phyloP scores from a whole-genome alignment of 1,140 invertebrate species.

The Leucophenga varia region DNA sequence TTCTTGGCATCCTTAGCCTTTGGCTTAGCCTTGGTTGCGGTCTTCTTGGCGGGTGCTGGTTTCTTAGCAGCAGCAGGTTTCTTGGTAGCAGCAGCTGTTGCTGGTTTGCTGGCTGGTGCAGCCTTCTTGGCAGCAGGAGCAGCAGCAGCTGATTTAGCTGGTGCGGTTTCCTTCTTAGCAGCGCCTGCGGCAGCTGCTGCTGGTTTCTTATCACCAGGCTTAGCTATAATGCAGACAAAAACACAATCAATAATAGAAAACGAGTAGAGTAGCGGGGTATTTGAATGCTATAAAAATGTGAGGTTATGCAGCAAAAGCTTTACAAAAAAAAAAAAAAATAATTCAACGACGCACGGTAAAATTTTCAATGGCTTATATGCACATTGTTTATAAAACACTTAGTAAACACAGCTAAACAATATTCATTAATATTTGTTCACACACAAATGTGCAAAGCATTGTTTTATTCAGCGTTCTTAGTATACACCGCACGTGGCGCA shows the following conservation, averaged over 20 bases:
- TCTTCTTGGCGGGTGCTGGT: conserved; percentile 54
- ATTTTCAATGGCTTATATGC: too few species aligned
- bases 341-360: too few species aligned
- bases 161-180: conserved; percentile 40
- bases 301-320: too few species aligned
- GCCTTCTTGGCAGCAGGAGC: conserved; percentile 56
- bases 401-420: background rate
- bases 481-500: conserved; percentile 40
- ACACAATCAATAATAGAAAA: background rate
- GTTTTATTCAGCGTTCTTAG: conserved; percentile 5
- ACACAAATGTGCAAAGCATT: background rate
- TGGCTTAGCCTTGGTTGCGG: conserved; percentile 61
- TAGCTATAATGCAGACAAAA: conserved; percentile 33
- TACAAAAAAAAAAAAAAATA: too few species aligned
- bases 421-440: background rate
- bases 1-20: conserved; percentile 63
- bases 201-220: conserved; percentile 54
- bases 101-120: conserved; percentile 46
- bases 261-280: background rate
- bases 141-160: conserved; percentile 26
- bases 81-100: conserved; percentile 53
- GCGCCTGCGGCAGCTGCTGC: too few species aligned
- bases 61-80: conserved; percentile 34
- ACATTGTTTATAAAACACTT: too few species aligned
- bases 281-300: too few species aligned